Base-by-base conservation (phyloP, 2,888 invertebrate species). In the Ischnura elegans region DNA sequence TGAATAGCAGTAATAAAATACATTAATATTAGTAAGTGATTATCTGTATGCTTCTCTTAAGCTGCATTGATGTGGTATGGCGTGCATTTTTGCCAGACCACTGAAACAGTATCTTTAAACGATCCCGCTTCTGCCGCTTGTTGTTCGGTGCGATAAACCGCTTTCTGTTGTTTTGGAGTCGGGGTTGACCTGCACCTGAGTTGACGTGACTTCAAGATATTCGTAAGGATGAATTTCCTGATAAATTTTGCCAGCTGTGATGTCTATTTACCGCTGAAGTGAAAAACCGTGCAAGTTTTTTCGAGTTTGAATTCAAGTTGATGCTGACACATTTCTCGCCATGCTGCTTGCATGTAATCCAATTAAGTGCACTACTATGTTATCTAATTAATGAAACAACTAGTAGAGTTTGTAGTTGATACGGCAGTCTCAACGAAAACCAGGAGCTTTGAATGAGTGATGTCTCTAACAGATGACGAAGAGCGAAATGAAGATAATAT, bases 401-500 rank as follows among this genome's bases (percentile, higher is more conserved):
- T 10, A n/a, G 86, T 45, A 45, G 86, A 25, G 45, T 86, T 86
- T 46, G 5, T 43, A 21, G 43, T 25, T 45, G n/a, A 25, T 61
- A 6, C 46, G 25, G 25, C 55, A 87, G 36, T 87, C 87, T 42
- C 36, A 42, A 55, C 36, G 43, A 61, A 21, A 66, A 90, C n/a
- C 42, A 61, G n/a, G 61, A 36, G 66, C 29, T 90, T 61, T 61
- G 55, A 61, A 90, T 90, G 61, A 90, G 90, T 90, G 8, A 90
- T 90, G 90, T 90, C 90, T 90, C 90, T 55, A 25, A 90, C 90
- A 42, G 90, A 61, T 45, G 90, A 90, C 61, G 90, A 90, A 61
- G 90, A 90, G 19, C 90, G 90, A 90, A 90, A 90, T 90, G 90
- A 90, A 90, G 90, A 90, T 90, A 90, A 90, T 2, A 43, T 61